Evolutionary conservation across 2,797 vertebrate species (phyloP), one percentile per base, ranked within the genome.

Genomic region (Cuniculus paca): DNA sequence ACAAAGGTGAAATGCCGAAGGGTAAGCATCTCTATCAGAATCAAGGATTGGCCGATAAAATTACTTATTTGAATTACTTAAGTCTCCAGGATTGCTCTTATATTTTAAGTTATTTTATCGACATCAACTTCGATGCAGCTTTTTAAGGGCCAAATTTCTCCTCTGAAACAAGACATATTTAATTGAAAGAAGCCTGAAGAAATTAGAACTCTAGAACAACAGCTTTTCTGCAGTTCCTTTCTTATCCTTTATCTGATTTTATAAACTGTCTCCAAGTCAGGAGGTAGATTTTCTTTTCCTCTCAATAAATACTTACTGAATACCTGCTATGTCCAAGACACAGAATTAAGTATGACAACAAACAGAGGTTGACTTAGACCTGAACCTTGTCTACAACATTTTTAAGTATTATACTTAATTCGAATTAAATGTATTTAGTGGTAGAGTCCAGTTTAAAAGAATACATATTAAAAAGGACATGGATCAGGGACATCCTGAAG

Each of bases 51-150:
- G 45, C 39, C 87, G 88, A 96, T 77, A 85, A 92, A 95, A 90
- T 72, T n/a, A 77, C 9, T 72, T 74, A 83, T 11, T 88, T 58
- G 87, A 91, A 91, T 82, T 61, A 90, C 74, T 78, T 92, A 93
- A 88, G 20, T 90, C 34, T n/a, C 61, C 60, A 79, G 26, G 84
- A 70, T 9, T 74, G 65, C n/a, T 83, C 50, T 72, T 77, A 28
- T 61, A 80, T 91, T 96, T 94, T 83, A 95, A 97, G 70, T 86
- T 6, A 95, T 50, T 86, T 85, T 95, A 95, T 61, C 16, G 28
- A 88, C 2, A 92, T 6, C 48, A 87, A 54, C 20, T 83, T 83
- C 50, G 0, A 70, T 17, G 13, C 20, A 80, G 36, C 34, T 78
- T 93, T 94, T 83, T 72, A 89, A 96, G 39, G 34, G 72, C 19